A percentile compares a stretch with the other conserved stretches of the same genome.
These are phyloP conservation scores for Troilus luridus DNA, from an alignment of 2,888 invertebrate species.

Conservation along the genomic window DNA sequence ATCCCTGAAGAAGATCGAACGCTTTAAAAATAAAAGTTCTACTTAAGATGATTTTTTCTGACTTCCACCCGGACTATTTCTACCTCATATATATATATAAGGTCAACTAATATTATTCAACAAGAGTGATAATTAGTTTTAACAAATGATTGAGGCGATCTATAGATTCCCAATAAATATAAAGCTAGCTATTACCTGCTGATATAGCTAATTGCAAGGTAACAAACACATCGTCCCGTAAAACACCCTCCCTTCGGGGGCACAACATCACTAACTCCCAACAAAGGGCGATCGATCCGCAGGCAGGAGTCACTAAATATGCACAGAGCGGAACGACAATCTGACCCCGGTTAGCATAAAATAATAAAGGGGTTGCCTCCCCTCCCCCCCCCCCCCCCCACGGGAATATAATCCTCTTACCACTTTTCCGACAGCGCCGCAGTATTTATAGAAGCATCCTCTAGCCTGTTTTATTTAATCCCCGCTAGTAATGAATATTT, in stretches of 20 bases:
- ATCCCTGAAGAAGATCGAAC: too few relatives aligned
- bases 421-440: conserved; percentile 32
- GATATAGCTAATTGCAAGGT: not conserved
- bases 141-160: too few relatives aligned
- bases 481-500: conserved; percentile 49
- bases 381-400: too few relatives aligned
- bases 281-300: not conserved
- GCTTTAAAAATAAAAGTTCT: too few relatives aligned
- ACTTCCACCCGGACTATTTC: too few relatives aligned
- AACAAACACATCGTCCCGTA: not conserved
- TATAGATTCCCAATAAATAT: too few relatives aligned
- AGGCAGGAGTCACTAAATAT: conserved; percentile 41
- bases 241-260: not conserved
- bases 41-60: too few relatives aligned
- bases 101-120: too few relatives aligned
- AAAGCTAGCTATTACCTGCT: not conserved
- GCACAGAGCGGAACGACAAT: conserved; percentile 38
- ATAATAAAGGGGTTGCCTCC: conserved; percentile 46
- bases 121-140: too few relatives aligned
- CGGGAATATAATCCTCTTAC: conserved; percentile 46
- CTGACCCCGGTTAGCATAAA: conserved; percentile 55
- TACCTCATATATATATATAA: too few relatives aligned
- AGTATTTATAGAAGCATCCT: conserved; percentile 46
- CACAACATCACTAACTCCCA: not conserved
- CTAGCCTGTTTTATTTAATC: conserved; percentile 48